Conservation (phyloP, 1,140 invertebrate genomes). For the Sweltsa coloradensis region DNA sequence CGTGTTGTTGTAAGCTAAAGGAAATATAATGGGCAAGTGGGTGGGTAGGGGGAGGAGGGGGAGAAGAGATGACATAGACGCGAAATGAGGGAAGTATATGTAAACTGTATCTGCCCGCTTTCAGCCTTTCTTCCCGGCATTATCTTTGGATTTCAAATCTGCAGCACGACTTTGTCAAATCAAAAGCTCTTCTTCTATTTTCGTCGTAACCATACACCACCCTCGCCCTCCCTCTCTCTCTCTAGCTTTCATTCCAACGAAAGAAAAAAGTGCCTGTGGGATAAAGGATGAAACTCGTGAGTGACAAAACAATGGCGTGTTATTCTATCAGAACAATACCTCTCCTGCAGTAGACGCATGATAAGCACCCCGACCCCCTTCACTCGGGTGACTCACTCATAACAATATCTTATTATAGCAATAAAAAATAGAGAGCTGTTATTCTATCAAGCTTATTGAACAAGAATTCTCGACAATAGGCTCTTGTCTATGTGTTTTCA, state of each 20-base stretch:
- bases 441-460: no score
- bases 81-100: no score
- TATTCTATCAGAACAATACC: conserved; percentile 7
- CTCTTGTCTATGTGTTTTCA: no score
- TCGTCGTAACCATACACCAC: no score
- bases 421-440: no score
- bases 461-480: no score
- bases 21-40: not conserved
- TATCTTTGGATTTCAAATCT: conserved; percentile 4
- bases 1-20: no score
- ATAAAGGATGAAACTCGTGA: conserved; percentile 4
- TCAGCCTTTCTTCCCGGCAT: not conserved
- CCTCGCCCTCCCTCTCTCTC: not conserved
- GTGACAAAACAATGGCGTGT: conserved; percentile 5
- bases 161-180: conserved; percentile 6
- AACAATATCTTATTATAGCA: no score
- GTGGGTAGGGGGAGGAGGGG: not conserved
- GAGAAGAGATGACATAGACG: not conserved
- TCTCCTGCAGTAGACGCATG: no score
- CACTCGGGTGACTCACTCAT: no score
- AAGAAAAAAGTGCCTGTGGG: not conserved
- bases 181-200: conserved; percentile 2
- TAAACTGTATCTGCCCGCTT: conserved; percentile 4
- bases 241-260: not conserved
- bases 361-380: no score